These are phyloP conservation scores for Brenthis daphne DNA, from an alignment of 2,888 invertebrate species.

Conservation along the genomic window DNA sequence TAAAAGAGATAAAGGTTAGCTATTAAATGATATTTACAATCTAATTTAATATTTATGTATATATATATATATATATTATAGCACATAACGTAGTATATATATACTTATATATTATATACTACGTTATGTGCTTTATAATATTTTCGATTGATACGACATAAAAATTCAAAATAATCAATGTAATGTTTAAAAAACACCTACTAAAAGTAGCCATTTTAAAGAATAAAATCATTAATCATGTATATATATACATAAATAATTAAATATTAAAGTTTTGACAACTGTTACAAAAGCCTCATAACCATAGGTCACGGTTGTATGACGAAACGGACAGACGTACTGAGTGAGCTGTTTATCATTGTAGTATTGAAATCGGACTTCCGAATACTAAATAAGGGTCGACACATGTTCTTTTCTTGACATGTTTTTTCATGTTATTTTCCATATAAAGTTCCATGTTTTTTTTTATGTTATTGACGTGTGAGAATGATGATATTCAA, in stretches of 20 bases:
- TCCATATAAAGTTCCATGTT: conserved; percentile 16
- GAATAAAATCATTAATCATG: conserved; percentile 11
- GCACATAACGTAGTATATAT: too few species aligned
- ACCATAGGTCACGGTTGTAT: conserved; percentile 20
- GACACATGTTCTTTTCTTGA: conserved; percentile 13
- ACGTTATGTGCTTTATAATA: too few species aligned
- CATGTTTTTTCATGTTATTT: conserved; percentile 10
- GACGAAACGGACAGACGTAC: conserved; percentile 17
- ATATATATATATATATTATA: too few species aligned
- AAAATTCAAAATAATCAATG: too few species aligned
- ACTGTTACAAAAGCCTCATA: conserved; percentile 19
- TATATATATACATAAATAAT: background rate
- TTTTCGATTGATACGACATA: too few species aligned
- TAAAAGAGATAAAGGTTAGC: too few species aligned
- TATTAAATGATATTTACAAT: too few species aligned
- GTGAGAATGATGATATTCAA: conserved; percentile 1
- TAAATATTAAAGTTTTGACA: conserved; percentile 18
- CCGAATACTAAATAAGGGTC: conserved; percentile 21
- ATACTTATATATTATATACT: too few species aligned
- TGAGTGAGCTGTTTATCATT: conserved; percentile 1
- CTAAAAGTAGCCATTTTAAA: background rate
- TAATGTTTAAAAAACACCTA: too few species aligned
- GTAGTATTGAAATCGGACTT: conserved; percentile 19
- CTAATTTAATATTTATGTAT: too few species aligned
- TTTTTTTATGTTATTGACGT: conserved; percentile 4